Conservation (phyloP, 2,888 invertebrate genomes). For the Acanthopleura granulata region DNA sequence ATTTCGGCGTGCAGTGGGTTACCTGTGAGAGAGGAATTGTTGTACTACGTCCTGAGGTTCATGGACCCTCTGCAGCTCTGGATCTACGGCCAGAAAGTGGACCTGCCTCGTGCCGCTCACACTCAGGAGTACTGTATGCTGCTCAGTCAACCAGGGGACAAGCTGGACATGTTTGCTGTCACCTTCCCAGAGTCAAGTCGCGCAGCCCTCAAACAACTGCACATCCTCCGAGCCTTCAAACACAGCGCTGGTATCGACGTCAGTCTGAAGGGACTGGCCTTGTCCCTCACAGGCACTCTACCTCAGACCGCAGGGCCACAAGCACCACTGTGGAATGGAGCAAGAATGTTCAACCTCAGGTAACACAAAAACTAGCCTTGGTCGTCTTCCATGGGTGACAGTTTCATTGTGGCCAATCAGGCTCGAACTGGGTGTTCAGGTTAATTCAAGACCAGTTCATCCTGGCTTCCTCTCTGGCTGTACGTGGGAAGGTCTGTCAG, state of each 20-base stretch:
- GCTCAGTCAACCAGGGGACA: not conserved
- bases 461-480: too few species aligned
- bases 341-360: too few species aligned
- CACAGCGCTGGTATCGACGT: not conserved
- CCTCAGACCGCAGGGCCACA: not conserved
- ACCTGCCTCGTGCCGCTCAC: not conserved
- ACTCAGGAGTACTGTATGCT: not conserved
- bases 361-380: too few species aligned
- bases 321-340: not conserved
- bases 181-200: not conserved
- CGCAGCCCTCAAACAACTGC: not conserved
- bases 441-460: too few species aligned
- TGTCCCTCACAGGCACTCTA: not conserved
- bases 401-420: too few species aligned
- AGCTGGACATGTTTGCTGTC: not conserved
- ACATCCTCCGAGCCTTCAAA: not conserved
- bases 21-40: not conserved
- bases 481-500: too few species aligned
- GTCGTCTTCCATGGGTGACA: too few species aligned
- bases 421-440: too few species aligned
- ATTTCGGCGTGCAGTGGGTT: not conserved
- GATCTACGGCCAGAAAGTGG: not conserved
- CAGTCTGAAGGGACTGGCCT: not conserved
- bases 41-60: not conserved
- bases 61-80: not conserved